Conservation (phyloP, 2,888 invertebrate genomes). For the Zeuzera pyrina region DNA sequence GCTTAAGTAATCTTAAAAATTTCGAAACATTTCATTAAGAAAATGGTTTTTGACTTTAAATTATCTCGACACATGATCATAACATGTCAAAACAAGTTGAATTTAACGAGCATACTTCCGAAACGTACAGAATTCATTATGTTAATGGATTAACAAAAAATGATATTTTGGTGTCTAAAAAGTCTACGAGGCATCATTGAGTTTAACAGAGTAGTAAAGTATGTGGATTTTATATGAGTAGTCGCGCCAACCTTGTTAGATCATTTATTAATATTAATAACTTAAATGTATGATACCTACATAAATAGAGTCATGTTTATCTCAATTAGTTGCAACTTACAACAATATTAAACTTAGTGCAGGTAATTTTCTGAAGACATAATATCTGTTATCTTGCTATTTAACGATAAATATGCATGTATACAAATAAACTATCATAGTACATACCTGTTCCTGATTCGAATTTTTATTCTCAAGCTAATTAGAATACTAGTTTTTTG, state of each 20-base stretch:
- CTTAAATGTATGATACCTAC: conserved; percentile 12
- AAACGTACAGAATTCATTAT: conserved; percentile 35
- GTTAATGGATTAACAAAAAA: conserved; percentile 30
- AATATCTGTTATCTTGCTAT: too few relatives aligned
- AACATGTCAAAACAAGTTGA: conserved; percentile 39
- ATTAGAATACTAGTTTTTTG: too few relatives aligned
- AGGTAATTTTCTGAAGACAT: conserved; percentile 22
- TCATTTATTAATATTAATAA: conserved; percentile 26
- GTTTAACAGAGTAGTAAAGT: conserved; percentile 32
- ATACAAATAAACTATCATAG: too few relatives aligned
- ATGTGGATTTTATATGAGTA: conserved; percentile 27
- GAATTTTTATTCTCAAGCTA: too few relatives aligned
- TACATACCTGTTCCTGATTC: too few relatives aligned
- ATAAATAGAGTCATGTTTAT: conserved; percentile 29
- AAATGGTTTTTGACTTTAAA: conserved; percentile 4
- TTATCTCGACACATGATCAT: conserved; percentile 23
- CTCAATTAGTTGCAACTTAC: conserved; percentile 21
- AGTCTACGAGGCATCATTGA: conserved; percentile 18
- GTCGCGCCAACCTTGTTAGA: conserved; percentile 24
- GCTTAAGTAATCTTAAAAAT: not conserved
- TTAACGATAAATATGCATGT: too few relatives aligned
- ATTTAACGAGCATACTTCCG: conserved; percentile 33
- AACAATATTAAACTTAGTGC: conserved; percentile 16
- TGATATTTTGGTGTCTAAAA: conserved; percentile 25
- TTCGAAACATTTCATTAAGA: conserved; percentile 1